These are phyloP conservation scores for Eriosoma lanigerum DNA, from an alignment of 1,140 invertebrate genomes.

Conservation along the genomic window DNA sequence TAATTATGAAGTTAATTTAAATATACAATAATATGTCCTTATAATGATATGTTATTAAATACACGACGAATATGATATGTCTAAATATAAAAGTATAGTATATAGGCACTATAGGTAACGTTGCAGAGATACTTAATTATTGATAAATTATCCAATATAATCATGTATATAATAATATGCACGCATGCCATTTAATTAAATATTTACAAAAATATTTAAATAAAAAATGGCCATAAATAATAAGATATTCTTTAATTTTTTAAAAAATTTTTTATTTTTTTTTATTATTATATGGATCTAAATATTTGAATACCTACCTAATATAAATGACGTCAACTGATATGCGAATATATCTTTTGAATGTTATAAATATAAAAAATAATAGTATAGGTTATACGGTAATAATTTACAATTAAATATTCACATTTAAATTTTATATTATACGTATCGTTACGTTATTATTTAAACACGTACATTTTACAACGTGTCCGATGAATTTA, in stretches of 20 bases:
- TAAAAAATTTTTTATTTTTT: too few relatives aligned
- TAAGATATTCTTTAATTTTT: too few relatives aligned
- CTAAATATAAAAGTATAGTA: not conserved
- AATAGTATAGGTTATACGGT: not conserved
- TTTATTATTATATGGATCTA: too few relatives aligned
- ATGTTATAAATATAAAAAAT: too few relatives aligned
- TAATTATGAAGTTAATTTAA: constrained; percentile 23
- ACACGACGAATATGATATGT: not conserved
- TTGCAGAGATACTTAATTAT: not conserved
- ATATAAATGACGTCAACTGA: not conserved
- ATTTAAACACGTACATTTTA: constrained; percentile 13
- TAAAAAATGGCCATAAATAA: too few relatives aligned
- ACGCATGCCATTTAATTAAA: not conserved
- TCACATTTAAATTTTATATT: not conserved
- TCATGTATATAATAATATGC: not conserved
- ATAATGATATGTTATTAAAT: not conserved
- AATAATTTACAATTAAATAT: constrained; percentile 23
- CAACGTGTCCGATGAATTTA: not conserved
- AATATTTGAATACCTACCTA: constrained; percentile 1
- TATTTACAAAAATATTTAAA: not conserved
- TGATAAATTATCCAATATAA: not conserved
- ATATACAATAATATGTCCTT: not conserved
- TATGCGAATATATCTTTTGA: not conserved
- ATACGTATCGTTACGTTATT: not conserved
- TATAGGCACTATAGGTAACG: not conserved